Percentiles rank a stretch among this genome's conserved stretches.
phyloP scores from a whole-genome alignment of 2,888 invertebrate species.

The Octonoba sinensis region DNA sequence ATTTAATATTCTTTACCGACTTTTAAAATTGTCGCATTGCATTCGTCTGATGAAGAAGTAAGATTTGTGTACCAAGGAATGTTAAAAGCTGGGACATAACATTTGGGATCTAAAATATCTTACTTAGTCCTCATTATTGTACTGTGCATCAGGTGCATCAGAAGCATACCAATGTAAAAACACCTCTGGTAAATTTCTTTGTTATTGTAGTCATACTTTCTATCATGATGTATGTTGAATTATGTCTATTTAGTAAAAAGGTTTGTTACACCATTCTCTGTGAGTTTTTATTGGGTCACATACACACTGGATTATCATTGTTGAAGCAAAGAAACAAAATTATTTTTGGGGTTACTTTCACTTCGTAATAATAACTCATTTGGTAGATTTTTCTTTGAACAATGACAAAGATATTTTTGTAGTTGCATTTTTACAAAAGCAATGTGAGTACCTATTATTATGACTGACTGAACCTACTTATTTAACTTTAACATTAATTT shows the following conservation, averaged over 20 bases:
- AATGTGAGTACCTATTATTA: no score
- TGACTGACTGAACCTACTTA: no score
- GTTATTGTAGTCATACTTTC: slow-evolving; percentile 62
- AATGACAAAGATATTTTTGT: no score
- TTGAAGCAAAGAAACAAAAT: no score
- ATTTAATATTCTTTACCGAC: no score
- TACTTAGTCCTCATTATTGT: slow-evolving; percentile 36
- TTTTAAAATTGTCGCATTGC: no score
- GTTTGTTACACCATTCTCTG: slow-evolving; percentile 60
- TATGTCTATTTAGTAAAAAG: slow-evolving; percentile 64
- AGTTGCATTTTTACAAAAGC: no score
- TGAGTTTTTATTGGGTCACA: slow-evolving; percentile 31
- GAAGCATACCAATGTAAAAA: slow-evolving; percentile 50
- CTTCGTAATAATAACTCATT: no score
- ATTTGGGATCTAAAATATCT: slow-evolving; percentile 42
- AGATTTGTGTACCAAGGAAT: slow-evolving; percentile 55
- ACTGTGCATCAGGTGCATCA: slow-evolving; percentile 42
- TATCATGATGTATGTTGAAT: slow-evolving; percentile 64
- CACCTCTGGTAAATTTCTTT: slow-evolving; percentile 57
- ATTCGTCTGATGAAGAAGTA: slow-evolving; percentile 17
- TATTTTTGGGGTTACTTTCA: no score
- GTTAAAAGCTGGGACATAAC: slow-evolving; percentile 59
- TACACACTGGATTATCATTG: no score
- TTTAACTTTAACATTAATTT: no score
- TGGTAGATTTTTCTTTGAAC: no score